A percentile compares a stretch with the other conserved stretches of the same genome.
Evolutionary conservation across 2,113 vertebrate genomes (phyloP).

Genomic region (Sorex fumeus): DNA sequence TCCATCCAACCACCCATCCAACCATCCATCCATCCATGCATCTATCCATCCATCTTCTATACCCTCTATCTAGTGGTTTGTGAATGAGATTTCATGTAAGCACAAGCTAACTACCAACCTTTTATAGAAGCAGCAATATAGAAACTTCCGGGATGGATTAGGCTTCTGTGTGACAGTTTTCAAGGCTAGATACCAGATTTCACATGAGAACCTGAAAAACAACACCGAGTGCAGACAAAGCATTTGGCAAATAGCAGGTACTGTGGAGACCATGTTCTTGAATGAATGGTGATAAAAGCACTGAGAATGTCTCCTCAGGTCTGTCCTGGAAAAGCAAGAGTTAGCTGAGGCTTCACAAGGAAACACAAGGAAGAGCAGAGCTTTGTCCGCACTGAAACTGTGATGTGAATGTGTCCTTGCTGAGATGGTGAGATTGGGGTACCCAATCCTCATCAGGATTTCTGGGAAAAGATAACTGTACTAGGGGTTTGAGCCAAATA

Average conservation of each 20-base stretch:
- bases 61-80: background rate
- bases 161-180: background rate
- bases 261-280: background rate
- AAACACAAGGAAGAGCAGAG: background rate
- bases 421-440: background rate
- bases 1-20: background rate
- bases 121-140: background rate
- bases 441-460: background rate
- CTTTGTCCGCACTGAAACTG: background rate
- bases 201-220: background rate
- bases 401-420: background rate
- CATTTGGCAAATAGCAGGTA: background rate
- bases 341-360: background rate
- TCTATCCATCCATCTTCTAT: background rate
- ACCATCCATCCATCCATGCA: background rate
- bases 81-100: background rate
- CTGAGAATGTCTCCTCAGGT: background rate
- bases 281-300: background rate
- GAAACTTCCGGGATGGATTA: background rate
- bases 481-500: background rate
- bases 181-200: background rate
- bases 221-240: background rate
- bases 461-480: background rate
- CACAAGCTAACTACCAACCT: background rate
- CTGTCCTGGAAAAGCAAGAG: background rate